A percentile compares a stretch with the other conserved stretches of the same genome.
Conservation (phyloP, 2,888 invertebrate species). For the Drosophila colorata region DNA sequence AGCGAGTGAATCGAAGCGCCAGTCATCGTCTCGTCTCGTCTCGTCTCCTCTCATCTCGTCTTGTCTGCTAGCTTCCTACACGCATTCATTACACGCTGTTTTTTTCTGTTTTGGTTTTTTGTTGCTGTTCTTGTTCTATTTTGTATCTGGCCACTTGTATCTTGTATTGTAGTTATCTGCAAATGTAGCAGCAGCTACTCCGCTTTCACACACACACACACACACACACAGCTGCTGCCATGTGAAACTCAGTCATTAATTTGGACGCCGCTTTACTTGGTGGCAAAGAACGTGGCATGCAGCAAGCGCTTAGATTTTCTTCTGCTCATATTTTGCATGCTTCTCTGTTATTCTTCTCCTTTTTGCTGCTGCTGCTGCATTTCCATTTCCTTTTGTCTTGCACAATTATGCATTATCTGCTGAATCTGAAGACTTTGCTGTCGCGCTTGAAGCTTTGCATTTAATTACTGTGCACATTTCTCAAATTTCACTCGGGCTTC, state of each 20-base stretch:
- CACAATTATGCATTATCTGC: conserved; percentile 76
- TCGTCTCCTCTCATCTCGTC: not conserved
- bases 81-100: conserved; percentile 55
- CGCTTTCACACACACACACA: conserved; percentile 57
- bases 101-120: conserved; percentile 27
- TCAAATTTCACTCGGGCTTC: conserved; percentile 65
- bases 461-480: conserved; percentile 76
- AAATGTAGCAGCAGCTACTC: conserved; percentile 49
- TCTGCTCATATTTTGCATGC: conserved; percentile 75
- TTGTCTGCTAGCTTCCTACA: conserved; percentile 47
- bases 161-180: conserved; percentile 65
- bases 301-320: conserved; percentile 44
- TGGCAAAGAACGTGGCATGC: conserved; percentile 36
- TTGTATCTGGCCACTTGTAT: conserved; percentile 76
- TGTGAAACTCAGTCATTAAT: conserved; percentile 77
- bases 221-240: conserved; percentile 40
- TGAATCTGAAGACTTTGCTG: conserved; percentile 50
- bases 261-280: conserved; percentile 65
- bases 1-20: conserved; percentile 43
- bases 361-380: conserved; percentile 3
- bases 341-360: conserved; percentile 5
- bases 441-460: conserved; percentile 71
- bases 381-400: conserved; percentile 73
- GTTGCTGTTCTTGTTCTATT: conserved; percentile 54
- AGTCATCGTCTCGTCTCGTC: conserved; percentile 19